Percentiles rank a stretch among this genome's conserved stretches.
phyloP scores from a whole-genome alignment of 2,113 vertebrate genomes.

The Struthio camelus region DNA sequence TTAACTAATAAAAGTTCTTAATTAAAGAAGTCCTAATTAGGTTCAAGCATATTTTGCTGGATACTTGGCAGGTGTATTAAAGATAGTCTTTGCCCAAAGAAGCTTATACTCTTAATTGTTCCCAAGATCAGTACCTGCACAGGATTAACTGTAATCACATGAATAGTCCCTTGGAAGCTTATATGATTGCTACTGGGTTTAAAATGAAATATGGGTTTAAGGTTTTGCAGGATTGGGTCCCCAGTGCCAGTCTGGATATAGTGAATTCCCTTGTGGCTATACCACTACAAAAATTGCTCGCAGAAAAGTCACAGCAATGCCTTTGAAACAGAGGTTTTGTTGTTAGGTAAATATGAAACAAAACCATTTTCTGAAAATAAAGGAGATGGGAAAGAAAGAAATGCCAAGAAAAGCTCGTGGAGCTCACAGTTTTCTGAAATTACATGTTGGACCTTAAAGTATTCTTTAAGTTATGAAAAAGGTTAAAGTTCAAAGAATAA shows the following conservation, averaged over 20 bases:
- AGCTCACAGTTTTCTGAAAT: neutral
- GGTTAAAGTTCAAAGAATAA: neutral
- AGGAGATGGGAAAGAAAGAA: neutral
- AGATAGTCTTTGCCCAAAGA: slow-evolving; percentile 2
- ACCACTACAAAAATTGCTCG: neutral
- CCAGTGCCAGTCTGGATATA: neutral
- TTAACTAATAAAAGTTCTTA: neutral
- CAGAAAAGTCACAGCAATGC: neutral
- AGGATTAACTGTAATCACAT: neutral
- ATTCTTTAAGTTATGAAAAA: neutral
- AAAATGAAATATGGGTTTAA: fast-evolving
- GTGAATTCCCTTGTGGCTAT: neutral
- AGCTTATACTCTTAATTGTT: slow-evolving; percentile 33
- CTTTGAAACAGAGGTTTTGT: neutral
- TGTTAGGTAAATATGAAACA: neutral
- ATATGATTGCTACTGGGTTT: neutral
- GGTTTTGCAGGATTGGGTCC: neutral
- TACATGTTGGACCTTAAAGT: neutral
- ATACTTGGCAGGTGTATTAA: neutral
- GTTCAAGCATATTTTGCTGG: neutral
- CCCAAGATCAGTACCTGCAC: neutral
- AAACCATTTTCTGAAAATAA: neutral
- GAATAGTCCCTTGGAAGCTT: neutral
- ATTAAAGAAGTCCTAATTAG: neutral
- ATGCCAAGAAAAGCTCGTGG: neutral